Percentiles rank a stretch among this genome's conserved stretches.
phyloP scores from a whole-genome alignment of 2,113 vertebrate species.

The Gobius niger region DNA sequence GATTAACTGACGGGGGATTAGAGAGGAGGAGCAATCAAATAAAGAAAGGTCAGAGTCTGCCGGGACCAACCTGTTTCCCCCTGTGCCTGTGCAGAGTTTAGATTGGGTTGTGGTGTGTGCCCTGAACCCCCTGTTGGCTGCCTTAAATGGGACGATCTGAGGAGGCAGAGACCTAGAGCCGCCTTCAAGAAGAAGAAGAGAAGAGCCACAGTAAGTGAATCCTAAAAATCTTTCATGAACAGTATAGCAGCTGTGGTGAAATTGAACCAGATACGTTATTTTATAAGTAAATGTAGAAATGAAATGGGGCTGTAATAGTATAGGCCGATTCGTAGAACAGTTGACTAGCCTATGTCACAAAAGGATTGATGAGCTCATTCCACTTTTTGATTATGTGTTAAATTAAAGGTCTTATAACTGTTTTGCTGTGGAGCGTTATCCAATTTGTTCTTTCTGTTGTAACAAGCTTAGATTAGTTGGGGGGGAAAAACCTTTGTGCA shows the following conservation, averaged over 20 bases:
- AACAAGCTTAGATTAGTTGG: too few relatives aligned
- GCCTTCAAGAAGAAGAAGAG: conserved; percentile 34
- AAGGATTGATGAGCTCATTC: too few relatives aligned
- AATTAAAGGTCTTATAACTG: too few relatives aligned
- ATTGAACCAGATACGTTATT: too few relatives aligned
- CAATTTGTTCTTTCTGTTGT: too few relatives aligned
- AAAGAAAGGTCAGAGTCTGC: conserved; percentile 68
- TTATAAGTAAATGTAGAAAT: too few relatives aligned
- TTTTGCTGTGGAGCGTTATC: too few relatives aligned
- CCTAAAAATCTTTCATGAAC: conserved; percentile 11
- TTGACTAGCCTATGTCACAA: too few relatives aligned
- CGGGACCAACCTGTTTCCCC: conserved; percentile 29
- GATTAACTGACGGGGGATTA: conserved; percentile 60
- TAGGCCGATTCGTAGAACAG: too few relatives aligned
- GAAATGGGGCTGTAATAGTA: too few relatives aligned
- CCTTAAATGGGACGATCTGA: conserved; percentile 48
- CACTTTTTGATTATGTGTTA: too few relatives aligned
- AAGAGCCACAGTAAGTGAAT: conserved; percentile 50
- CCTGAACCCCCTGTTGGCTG: conserved; percentile 29
- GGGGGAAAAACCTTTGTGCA: too few relatives aligned
- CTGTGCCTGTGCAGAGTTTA: conserved; percentile 34
- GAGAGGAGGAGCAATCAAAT: conserved; percentile 50
- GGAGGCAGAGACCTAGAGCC: conserved; percentile 31
- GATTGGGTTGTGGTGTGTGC: conserved; percentile 39
- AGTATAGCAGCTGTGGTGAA: conserved; percentile 7